Evolutionary conservation across 2,113 vertebrate species (phyloP), one percentile per base, ranked within the genome.

Genomic region (Zosterops japonicus): DNA sequence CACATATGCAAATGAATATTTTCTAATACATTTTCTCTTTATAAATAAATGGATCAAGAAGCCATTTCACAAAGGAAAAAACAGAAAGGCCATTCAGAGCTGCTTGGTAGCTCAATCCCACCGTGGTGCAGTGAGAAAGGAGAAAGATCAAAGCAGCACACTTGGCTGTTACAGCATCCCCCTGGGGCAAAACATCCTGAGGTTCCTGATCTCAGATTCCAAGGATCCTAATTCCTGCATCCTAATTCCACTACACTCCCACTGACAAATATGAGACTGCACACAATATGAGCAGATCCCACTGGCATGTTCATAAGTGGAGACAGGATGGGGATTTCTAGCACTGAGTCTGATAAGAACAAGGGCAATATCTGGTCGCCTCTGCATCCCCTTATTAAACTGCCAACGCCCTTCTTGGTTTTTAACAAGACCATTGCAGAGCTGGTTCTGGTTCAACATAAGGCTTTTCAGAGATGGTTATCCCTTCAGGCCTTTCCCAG

Each of bases 221-320:
- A 25, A 72, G 41, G 57, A 86, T 7, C 24, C 49, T 36, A 24
- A 39, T 39, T 39, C 12, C 57, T 16, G 47, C 33, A 60, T 44
- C 67, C 13, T 41, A 52, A 42, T 12, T 33, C 29, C 36, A 8
- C 44, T 29, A 24, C 35, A 4, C 27, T 55, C 39, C 72, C 36
- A 10, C 49, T 10, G 21, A 27, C 23, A 72, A 44, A 44, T 2
- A 13, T 0, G 2, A 39, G 53, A 56, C 31, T 0, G 19, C 23
- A 11, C 75, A 17, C 28, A 31, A 1, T 0, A 60, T 0, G 3
- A 27, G 41, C 70, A 52, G 29, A 22, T 17, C 11, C 9, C 33
- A 27, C 3, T 21, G 29, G 8, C 27, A 46, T 0, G 0, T 21
- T 60, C 3, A 0, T 28, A 75, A 75, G 20, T 14, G 39, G 10